Evolutionary conservation across 2,888 invertebrate genomes (phyloP).

Genomic region (Synergus japonicus): DNA sequence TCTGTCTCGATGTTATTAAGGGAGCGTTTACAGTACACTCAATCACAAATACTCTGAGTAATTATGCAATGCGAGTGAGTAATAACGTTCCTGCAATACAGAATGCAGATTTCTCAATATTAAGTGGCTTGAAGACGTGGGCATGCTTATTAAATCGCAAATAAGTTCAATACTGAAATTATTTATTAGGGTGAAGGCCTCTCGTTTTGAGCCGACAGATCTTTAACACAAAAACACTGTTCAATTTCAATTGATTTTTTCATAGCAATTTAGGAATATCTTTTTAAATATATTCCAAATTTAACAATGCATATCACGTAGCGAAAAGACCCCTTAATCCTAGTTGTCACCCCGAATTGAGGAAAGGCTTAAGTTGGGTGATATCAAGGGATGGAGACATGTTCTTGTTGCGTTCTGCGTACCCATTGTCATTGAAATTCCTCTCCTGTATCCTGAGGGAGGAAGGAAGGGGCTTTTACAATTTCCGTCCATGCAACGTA

Average conservation of each 20-base stretch:
- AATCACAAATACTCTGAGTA: conserved; percentile 44
- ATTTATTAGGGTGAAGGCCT: not conserved
- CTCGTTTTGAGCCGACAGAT: not conserved
- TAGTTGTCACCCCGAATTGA: conserved; percentile 34
- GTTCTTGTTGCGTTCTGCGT: conserved; percentile 28
- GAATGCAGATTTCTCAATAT: not conserved
- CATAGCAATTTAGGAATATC: no score
- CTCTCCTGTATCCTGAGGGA: conserved; percentile 52
- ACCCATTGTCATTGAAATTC: conserved; percentile 74
- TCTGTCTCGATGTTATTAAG: conserved; percentile 59
- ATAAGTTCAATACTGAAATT: not conserved
- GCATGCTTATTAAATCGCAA: conserved; percentile 4
- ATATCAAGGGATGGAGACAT: conserved; percentile 25
- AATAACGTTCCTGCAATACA: not conserved
- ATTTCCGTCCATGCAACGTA: conserved; percentile 68
- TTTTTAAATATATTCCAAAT: not conserved
- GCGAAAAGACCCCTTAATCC: conserved; percentile 34
- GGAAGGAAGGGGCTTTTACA: conserved; percentile 67
- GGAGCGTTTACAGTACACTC: conserved; percentile 55
- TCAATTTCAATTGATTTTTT: not conserved
- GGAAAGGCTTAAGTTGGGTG: conserved; percentile 38
- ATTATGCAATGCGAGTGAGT: conserved; percentile 11
- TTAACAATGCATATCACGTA: conserved; percentile 25
- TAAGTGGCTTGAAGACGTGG: not conserved
- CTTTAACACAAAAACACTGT: not conserved